Evolutionary conservation across 2,113 vertebrate genomes (phyloP).

Genomic region (Ammodramus savannarum): DNA sequence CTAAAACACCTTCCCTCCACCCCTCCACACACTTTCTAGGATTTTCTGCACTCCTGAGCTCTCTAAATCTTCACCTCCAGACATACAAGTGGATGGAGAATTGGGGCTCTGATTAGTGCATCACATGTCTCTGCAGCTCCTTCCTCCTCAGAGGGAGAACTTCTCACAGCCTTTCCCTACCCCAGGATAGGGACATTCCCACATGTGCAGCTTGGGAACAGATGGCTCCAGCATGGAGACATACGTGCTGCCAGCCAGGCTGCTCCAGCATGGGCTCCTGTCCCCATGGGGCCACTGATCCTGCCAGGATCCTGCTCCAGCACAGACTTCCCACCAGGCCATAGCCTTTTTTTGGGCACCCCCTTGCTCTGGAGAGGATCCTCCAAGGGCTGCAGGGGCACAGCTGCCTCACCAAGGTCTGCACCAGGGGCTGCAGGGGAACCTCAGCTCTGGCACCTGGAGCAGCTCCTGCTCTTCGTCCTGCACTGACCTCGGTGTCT

Average conservation of each 20-base stretch:
- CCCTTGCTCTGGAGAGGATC: not conserved
- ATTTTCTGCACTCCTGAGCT: not conserved
- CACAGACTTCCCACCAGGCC: too few relatives aligned
- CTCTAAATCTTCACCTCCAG: not conserved
- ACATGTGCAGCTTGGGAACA: fast-evolving
- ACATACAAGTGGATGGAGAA: fast-evolving
- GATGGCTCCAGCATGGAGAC: not conserved
- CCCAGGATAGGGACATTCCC: not conserved
- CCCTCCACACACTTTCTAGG: too few relatives aligned
- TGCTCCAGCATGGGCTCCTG: not conserved
- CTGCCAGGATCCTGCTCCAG: not conserved
- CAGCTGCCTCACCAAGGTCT: not conserved
- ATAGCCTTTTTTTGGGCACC: not conserved
- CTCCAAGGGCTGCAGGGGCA: not conserved
- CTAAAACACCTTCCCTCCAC: not conserved
- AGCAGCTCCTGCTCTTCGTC: not conserved
- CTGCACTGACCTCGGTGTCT: not conserved
- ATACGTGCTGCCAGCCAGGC: not conserved
- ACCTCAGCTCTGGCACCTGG: fast-evolving
- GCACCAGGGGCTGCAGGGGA: not conserved
- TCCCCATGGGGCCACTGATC: too few relatives aligned
- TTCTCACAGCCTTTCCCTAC: not conserved
- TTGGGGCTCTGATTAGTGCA: not conserved
- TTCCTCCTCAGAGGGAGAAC: not conserved
- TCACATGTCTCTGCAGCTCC: not conserved